Evolutionary conservation across 1,140 invertebrate genomes (phyloP).

Genomic region (Drosophila setifemur): DNA sequence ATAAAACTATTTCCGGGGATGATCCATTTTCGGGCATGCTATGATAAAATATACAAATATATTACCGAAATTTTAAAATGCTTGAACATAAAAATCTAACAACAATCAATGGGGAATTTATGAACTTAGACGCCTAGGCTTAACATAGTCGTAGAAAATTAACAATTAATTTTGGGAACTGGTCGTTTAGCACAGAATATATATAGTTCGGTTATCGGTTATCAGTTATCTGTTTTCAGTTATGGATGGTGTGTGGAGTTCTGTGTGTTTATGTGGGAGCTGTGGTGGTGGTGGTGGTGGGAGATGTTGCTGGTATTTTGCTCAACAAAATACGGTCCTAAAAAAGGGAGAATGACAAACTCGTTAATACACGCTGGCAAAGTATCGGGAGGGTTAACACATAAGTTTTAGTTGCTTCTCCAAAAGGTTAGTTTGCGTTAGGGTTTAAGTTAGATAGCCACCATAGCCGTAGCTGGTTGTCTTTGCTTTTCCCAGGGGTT

Average conservation of each 20-base stretch:
- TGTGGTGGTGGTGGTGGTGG: constrained; percentile 31
- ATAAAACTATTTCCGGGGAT: not conserved
- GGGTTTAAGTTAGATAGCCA: constrained; percentile 7
- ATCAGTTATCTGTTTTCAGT: not conserved
- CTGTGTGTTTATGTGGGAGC: constrained; percentile 43
- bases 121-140: not conserved
- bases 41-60: constrained; percentile 12
- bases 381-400: not conserved
- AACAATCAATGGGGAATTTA: constrained; percentile 45
- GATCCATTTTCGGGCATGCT: not conserved
- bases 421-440: constrained; percentile 40
- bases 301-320: constrained; percentile 49
- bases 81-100: constrained; percentile 64
- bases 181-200: constrained; percentile 10
- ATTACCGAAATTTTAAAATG: not conserved
- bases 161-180: constrained; percentile 44
- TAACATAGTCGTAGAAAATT: constrained; percentile 34
- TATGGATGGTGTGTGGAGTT: constrained; percentile 38
- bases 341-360: constrained; percentile 35
- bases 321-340: constrained; percentile 54
- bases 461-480: not conserved
- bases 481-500: constrained; percentile 12
- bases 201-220: constrained; percentile 23
- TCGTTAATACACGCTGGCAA: constrained; percentile 34
- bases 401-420: not conserved